Base-by-base conservation (phyloP, 2,888 invertebrate genomes). In the Mechanitis messenoides region DNA sequence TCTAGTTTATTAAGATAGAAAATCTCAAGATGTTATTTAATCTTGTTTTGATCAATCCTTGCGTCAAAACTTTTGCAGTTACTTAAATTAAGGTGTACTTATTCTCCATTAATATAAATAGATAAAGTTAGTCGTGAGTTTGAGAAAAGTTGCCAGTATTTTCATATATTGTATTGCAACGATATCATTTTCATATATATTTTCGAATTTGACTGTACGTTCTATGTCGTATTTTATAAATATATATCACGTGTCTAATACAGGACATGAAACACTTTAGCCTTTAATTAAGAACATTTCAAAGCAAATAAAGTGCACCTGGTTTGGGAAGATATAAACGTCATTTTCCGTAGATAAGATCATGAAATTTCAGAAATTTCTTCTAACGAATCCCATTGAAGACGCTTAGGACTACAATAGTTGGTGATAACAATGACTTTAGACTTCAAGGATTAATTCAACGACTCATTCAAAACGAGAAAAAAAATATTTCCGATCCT, bases 1-100 rank as follows among this genome's bases (percentile, higher is more conserved):
- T 59, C 56, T 60, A 63, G 58, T 61, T 62, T 66, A 61, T 62
- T 64, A 60, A 66, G 53, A 60, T 61, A n/a, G 50, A 31, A 60
- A 55, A 53, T 46, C 38, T 58, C 55, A 53, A 46, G 45, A 42
- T 42, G 42, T 53, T 58, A 55, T 58, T 56, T 61, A 61, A 58
- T 33, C 55, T 55, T 55, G 55, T 55, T 55, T 42, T 55, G 50
- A 50, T 50, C 28, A 50, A 50, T 42, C 9, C 50, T 31, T 50
- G 31, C 50, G 31, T 11, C 50, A 31, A 31, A 50, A 50, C 50
- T 50, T 50, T 50, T 31, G 7, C 31, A 50, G 31, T 50, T 31
- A 28, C 31, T 50, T 50, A 31, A 50, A 50, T 31, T 50, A 31
- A 50, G 7, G 42, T 50, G 9, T 31, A 11, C 3, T 28, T 31